phyloP scores from a whole-genome alignment of 1,140 invertebrate species.

The Brachionus plicatilis region DNA sequence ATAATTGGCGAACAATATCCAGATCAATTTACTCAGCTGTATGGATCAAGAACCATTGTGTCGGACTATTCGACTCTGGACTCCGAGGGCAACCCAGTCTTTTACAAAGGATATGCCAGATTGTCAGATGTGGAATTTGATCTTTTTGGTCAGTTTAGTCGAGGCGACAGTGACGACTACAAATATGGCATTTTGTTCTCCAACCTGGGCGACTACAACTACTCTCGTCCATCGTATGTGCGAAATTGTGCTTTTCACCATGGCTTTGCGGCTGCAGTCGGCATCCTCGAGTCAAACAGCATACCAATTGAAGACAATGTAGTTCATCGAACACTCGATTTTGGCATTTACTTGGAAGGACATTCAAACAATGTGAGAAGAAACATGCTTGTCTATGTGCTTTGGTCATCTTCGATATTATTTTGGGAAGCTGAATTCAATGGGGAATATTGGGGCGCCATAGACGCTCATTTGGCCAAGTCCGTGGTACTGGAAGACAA shows the following conservation, averaged over 20 bases:
- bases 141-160: constrained; percentile 19
- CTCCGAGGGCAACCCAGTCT: background rate
- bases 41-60: constrained; percentile 50
- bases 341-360: constrained; percentile 38
- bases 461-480: constrained; percentile 44
- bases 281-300: background rate
- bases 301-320: constrained; percentile 39
- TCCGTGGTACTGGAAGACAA: constrained; percentile 45
- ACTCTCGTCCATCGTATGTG: constrained; percentile 40
- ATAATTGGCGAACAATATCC: constrained; percentile 48
- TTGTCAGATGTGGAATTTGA: background rate
- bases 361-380: constrained; percentile 38
- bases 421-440: constrained; percentile 44
- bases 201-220: constrained; percentile 37
- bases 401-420: constrained; percentile 43
- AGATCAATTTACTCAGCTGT: constrained; percentile 46
- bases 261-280: constrained; percentile 6
- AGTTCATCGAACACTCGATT: constrained; percentile 14
- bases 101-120: constrained; percentile 18
- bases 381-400: constrained; percentile 45
- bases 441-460: constrained; percentile 43
- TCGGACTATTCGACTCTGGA: constrained; percentile 32
- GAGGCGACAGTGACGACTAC: background rate
- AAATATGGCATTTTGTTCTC: constrained; percentile 18
- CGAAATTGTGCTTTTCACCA: background rate